Evolutionary conservation across 2,888 invertebrate species (phyloP), one percentile per base, ranked within the genome.

Genomic region (Meloe dianella): DNA sequence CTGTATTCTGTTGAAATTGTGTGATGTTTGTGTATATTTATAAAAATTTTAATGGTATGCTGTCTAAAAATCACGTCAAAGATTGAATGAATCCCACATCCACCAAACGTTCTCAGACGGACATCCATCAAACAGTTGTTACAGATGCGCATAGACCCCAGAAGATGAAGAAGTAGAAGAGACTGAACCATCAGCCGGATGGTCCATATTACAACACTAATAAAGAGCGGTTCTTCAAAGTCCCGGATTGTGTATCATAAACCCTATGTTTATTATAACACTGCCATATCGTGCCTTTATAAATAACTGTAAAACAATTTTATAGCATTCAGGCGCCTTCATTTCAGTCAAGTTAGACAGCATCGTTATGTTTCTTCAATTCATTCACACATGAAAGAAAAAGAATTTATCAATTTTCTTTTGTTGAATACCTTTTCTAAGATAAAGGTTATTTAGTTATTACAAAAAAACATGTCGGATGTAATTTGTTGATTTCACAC

Each of bases 201-300:
- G 73, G 73, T 73, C 71, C 70, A 63, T 65, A 69, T 65, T 60
- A 67, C 68, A 62, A 47, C 59, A 17, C 68, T 68, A 74, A 75
- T 77, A 77, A 75, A 74, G 76, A 73, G 80, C 80, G 81, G 81
- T 79, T 77, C 77, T 77, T 80, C 79, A 81, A 81, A 80, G 80
- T 73, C 67, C 71, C 73, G 64, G 66, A 66, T 77, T 80, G 79
- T 80, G 75, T 77, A 79, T 79, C 78, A 79, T 81, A 81, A 82
- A 81, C 77, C 77, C 72, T 74, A 75, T 81, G 82, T 82, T 82
- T 82, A 82, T 82, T 82, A 80, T 81, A 82, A 79, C 79, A 78
- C 77, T 78, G 80, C 80, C 80, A 81, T 82, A 75, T 76, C 77
- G 71, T 77, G 78, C 79, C 79, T 82, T 81, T 79, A 80, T 81